A percentile compares a stretch with the other conserved stretches of the same genome.
Conservation (phyloP, 2,113 vertebrate species). For the Taurulus bubalis region DNA sequence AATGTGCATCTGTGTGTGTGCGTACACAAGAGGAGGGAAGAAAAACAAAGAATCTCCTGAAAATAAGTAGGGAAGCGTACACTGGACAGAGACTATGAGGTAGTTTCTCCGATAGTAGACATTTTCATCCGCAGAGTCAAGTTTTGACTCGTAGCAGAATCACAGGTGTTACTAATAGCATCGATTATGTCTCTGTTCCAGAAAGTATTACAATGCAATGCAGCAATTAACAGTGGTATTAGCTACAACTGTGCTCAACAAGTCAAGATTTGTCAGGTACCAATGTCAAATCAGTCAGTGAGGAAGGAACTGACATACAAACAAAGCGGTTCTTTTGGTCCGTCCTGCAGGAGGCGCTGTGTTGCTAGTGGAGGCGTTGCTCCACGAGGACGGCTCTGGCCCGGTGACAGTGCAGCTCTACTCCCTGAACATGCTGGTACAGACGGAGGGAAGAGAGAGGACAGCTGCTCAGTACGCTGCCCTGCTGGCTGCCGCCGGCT, state of each 20-base stretch:
- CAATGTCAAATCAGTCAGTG: background rate
- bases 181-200: background rate
- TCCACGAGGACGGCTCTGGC: conserved; percentile 85
- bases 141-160: background rate
- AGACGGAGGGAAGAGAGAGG: conserved; percentile 89
- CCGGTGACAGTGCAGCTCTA: conserved; percentile 85
- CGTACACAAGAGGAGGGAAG: background rate
- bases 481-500: conserved; percentile 86
- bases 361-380: conserved; percentile 86
- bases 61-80: background rate
- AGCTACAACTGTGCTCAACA: background rate
- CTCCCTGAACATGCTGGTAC: conserved; percentile 92
- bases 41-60: background rate
- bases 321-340: background rate
- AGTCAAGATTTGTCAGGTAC: background rate
- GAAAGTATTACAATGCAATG: background rate
- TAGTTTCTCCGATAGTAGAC: background rate
- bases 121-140: background rate
- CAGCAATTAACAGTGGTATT: background rate
- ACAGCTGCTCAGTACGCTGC: conserved; percentile 81
- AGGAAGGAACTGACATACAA: background rate
- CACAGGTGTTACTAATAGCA: background rate
- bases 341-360: conserved; percentile 83
- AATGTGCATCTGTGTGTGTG: background rate
- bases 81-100: background rate